Evolutionary conservation across 2,888 invertebrate species (phyloP), one percentile per base, ranked within the genome.

Genomic region (Melikaiella ostensackeni): DNA sequence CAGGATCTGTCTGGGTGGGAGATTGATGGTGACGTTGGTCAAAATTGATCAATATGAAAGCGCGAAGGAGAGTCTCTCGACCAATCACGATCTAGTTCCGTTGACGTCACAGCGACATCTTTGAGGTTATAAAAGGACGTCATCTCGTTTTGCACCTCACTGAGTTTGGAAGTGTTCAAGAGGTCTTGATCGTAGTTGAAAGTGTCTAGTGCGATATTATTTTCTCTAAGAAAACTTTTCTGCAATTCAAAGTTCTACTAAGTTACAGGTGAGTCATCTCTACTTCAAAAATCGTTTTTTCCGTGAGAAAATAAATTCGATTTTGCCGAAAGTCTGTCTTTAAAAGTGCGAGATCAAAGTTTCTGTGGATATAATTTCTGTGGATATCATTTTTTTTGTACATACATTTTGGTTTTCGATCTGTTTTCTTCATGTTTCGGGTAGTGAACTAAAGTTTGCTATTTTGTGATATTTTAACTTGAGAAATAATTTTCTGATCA

Each of bases 21-120:
- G 57, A 5, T 59, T 27, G 6, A 11, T 59, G 24, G 24, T 16
- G 24, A 59, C 57, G 55, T 13, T 7, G n/a, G 21, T 13, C 24
- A 59, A 13, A 6, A 13, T 59, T 21, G 8, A 24, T 21, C 27
- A 59, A 59, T 59, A 11, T 27, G 27, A 11, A 59, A 59, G 11
- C 57, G 21, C 5, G 11, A 7, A 59, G 1, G 27, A 16, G 57
- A 59, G 27, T 11, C 5, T 21, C 8, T 59, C 21, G 6, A 59
- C 57, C 57, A 59, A 59, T 59, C 24, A 24, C 11, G 13, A 0
- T 0, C 6, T 2, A 24, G 13, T 27, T 57, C 4, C 24, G 27
- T 27, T 50, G 24, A 13, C 57, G 57, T 59, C 57, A 59, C 24
- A 57, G 57, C 57, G 57, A 57, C 57, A 57, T 11, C 27, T 59